These are phyloP conservation scores for Trachelipus rathkii DNA, from an alignment of 1,140 invertebrate genomes.

Conservation along the genomic window DNA sequence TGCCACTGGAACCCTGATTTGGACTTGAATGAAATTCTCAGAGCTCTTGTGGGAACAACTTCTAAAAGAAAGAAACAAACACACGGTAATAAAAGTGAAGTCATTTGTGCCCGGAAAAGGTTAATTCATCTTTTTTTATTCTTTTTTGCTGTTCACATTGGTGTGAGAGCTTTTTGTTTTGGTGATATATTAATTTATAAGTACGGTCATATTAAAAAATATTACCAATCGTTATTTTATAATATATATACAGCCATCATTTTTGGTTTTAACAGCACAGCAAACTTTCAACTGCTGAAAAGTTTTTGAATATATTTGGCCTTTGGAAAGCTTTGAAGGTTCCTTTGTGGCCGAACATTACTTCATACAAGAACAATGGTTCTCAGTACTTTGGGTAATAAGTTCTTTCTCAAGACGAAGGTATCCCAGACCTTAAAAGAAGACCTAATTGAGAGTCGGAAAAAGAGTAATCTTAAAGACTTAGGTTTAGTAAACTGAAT, in stretches of 20 bases:
- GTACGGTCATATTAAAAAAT: no score
- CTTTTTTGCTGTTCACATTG: no score
- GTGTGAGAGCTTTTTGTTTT: no score
- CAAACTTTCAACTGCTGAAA: conserved; percentile 66
- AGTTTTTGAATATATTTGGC: conserved; percentile 92
- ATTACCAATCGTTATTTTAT: not conserved
- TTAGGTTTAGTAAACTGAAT: conserved; percentile 81
- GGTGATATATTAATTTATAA: not conserved
- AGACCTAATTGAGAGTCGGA: conserved; percentile 80
- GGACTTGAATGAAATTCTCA: no score
- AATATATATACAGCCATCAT: not conserved
- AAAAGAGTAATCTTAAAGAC: conserved; percentile 79
- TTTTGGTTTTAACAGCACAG: conserved; percentile 32
- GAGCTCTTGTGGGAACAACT: no score
- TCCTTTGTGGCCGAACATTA: conserved; percentile 48
- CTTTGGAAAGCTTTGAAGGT: conserved; percentile 57
- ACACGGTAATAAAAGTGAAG: no score
- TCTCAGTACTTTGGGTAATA: conserved; percentile 83
- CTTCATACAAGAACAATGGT: conserved; percentile 87
- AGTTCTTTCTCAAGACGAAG: conserved; percentile 94
- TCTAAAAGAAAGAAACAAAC: no score
- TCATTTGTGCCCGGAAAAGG: no score
- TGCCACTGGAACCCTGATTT: no score
- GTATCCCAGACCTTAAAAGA: conserved; percentile 82
- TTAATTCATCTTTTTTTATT: no score